Base-by-base conservation (phyloP, 2,113 vertebrate genomes). In the Nycticorax nycticorax region DNA sequence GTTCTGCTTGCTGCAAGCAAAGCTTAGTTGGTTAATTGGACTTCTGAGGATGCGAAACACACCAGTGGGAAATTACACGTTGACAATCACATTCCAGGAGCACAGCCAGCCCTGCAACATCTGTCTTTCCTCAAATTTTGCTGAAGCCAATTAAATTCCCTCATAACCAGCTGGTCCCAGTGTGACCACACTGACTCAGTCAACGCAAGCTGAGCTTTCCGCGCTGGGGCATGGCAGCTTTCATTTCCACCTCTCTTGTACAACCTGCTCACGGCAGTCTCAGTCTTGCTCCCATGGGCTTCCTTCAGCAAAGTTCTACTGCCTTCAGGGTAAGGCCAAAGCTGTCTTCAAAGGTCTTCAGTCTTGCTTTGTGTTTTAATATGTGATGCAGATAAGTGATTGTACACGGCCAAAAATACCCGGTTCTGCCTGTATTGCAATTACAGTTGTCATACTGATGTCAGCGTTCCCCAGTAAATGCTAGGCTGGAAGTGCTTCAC, bases 101-200 rank as follows among this genome's bases (percentile, higher is more conserved):
- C 56, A 79, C 55, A 92, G 84, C 76, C 93, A 96, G 89, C 62
- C n/a, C 57, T 83, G 60, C 68, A 93, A 93, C 89, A 97, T 88
- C 93, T 97, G 95, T 89, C 92, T 96, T 95, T 83, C 83, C 73
- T 55, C 53, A 95, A 94, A 93, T 68, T 91, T 89, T 91, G 76
- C 73, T 2, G 1, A 90, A 82, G 30, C 52, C 41, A 84, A 91
- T 96, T 94, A 92, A 92, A 89, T 66, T 92, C 52, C 78, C 17
- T 82, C 63, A 91, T 79, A 96, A 83, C 37, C 91, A 97, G 45
- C 81, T 93, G 87, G 67, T 93, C 88, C 80, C 87, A 87, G 3
- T 37, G 76, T 74, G 73, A n/a, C 73, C 63, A 73, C 53, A 56
- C 45, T 66, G 82, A 43, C 33, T 88, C 48, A 45, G 33, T 12